A percentile compares a stretch with the other conserved stretches of the same genome.
Conservation (phyloP, 2,113 vertebrate species). For the Noctilio leporinus region DNA sequence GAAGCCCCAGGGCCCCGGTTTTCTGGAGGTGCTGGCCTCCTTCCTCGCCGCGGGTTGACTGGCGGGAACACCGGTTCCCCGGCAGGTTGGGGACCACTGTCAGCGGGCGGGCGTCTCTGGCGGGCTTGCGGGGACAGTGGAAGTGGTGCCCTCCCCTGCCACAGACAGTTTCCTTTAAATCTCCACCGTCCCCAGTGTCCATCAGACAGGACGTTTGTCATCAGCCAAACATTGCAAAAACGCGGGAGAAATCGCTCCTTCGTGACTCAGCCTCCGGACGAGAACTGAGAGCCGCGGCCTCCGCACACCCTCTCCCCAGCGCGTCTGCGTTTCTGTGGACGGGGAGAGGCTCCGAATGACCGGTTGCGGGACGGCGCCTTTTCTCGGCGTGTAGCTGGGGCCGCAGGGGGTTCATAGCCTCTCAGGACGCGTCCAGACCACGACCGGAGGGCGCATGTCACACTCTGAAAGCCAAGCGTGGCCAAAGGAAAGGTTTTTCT, state of each 20-base stretch:
- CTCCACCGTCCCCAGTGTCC: background rate
- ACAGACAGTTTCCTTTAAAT: background rate
- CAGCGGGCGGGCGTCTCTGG: no score
- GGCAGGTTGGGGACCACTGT: no score
- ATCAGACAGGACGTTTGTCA: background rate
- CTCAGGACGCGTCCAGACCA: background rate
- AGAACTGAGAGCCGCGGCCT: no score
- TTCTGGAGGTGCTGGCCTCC: background rate
- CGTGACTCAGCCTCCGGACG: no score
- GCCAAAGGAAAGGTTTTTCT: background rate
- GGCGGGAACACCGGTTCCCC: background rate
- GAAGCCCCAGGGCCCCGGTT: fast-evolving
- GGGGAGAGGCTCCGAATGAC: no score
- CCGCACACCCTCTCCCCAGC: no score
- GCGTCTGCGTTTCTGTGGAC: no score
- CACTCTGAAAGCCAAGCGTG: background rate
- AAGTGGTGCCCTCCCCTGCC: background rate
- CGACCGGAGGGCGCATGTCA: background rate
- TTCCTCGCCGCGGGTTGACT: background rate
- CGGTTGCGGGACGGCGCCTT: no score
- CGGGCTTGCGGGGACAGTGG: fast-evolving
- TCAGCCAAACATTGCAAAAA: background rate
- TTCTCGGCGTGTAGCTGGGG: no score
- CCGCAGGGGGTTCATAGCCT: background rate
- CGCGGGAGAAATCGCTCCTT: no score